Percentiles rank a stretch among this genome's conserved stretches.
These are phyloP conservation scores for Seriola aureovittata DNA, from an alignment of 2,113 vertebrate genomes.

Conservation along the genomic window DNA sequence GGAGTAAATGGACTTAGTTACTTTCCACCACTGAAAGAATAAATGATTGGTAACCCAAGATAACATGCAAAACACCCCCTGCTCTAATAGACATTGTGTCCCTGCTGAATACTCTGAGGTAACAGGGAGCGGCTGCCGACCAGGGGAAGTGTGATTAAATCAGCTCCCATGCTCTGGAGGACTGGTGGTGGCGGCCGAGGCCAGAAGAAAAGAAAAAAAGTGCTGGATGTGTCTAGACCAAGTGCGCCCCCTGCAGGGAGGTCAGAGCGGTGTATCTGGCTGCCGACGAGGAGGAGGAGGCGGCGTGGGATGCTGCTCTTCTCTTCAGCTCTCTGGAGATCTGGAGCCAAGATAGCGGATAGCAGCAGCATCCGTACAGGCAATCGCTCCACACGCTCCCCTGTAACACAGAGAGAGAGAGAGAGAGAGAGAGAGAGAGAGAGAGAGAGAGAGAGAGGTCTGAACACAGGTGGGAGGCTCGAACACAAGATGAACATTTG, in stretches of 20 bases:
- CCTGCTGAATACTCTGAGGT: slow-evolving; percentile 32
- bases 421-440: too few species aligned
- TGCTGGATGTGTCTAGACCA: slow-evolving; percentile 64
- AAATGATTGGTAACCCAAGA: background rate
- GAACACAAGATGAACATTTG: slow-evolving; percentile 58
- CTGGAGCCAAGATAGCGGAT: slow-evolving; percentile 82
- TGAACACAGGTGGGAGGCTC: slow-evolving; percentile 56
- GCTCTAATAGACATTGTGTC: slow-evolving; percentile 17
- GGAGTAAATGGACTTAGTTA: background rate
- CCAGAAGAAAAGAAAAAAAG: background rate
- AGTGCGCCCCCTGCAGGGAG: slow-evolving; percentile 77
- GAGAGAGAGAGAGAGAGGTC: too few species aligned
- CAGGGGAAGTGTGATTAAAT: slow-evolving; percentile 70
- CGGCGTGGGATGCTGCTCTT: slow-evolving; percentile 75
- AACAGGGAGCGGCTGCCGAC: slow-evolving; percentile 46
- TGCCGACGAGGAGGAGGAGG: slow-evolving; percentile 62
- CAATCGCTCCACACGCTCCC: slow-evolving; percentile 82
- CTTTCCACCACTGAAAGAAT: background rate
- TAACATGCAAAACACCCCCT: background rate
- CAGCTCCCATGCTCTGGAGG: slow-evolving; percentile 38
- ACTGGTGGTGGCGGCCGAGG: background rate
- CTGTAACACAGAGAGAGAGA: slow-evolving; percentile 52
- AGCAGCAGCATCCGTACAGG: slow-evolving; percentile 83
- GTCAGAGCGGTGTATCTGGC: slow-evolving; percentile 61
- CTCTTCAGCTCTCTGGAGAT: slow-evolving; percentile 84